Conservation (phyloP, 2,797 vertebrate genomes). For the Oreonectes daqikongensis region DNA sequence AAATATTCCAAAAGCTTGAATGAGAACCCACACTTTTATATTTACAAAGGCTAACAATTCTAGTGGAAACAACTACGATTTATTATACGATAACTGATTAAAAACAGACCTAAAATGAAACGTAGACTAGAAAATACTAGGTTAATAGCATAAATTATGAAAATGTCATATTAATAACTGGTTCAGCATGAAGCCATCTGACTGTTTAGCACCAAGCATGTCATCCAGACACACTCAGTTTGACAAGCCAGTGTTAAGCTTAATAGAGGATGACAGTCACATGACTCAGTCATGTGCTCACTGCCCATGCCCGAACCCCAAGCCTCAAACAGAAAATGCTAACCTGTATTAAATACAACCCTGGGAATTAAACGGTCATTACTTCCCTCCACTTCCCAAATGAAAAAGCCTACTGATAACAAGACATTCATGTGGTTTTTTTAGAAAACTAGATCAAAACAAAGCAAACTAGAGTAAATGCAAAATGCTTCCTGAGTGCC, state of each 20-base stretch:
- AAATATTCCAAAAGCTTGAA: no score
- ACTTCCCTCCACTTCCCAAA: background rate
- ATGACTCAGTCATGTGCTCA: slow-evolving; percentile 22
- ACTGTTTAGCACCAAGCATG: background rate
- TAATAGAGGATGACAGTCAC: slow-evolving; percentile 21
- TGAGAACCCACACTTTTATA: no score
- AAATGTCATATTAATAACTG: background rate
- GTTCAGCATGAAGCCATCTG: background rate
- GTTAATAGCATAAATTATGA: background rate
- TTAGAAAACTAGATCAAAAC: background rate
- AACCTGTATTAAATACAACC: background rate
- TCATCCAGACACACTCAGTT: background rate
- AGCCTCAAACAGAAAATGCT: background rate
- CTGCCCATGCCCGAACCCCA: background rate
- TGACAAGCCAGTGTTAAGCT: background rate
- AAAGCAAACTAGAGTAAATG: background rate
- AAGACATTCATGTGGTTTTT: background rate
- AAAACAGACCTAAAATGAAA: background rate
- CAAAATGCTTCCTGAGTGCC: slow-evolving; percentile 11
- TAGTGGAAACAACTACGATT: no score
- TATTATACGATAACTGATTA: background rate
- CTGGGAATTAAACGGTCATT: background rate
- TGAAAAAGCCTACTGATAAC: no score
- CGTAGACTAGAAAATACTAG: background rate
- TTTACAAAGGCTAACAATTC: no score